phyloP scores from a whole-genome alignment of 1,140 invertebrate species.

The Sarcophaga peregrina region DNA sequence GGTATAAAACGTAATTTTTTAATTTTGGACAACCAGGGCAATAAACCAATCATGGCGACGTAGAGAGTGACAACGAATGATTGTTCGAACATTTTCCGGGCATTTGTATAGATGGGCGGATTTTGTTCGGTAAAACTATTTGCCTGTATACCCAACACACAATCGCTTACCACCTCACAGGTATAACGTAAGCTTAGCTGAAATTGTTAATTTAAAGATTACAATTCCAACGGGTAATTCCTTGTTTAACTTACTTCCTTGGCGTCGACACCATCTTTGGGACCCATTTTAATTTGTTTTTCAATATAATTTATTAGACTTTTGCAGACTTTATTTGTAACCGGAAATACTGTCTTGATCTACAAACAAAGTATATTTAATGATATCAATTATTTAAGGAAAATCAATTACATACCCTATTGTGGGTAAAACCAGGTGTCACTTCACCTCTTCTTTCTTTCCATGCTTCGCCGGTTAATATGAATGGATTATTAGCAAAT shows the following conservation, averaged over 20 bases:
- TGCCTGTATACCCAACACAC: slow-evolving; percentile 67
- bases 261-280: slow-evolving; percentile 51
- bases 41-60: slow-evolving; percentile 47
- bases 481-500: slow-evolving; percentile 67
- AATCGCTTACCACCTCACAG: slow-evolving; percentile 68
- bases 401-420: slow-evolving; percentile 52
- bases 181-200: slow-evolving; percentile 66
- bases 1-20: slow-evolving; percentile 53
- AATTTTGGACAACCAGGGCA: slow-evolving; percentile 49
- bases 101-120: slow-evolving; percentile 52
- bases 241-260: slow-evolving; percentile 51
- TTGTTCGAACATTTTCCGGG: slow-evolving; percentile 52
- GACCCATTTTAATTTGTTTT: slow-evolving; percentile 50
- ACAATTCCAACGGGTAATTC: no score
- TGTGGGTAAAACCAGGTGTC: slow-evolving; percentile 70
- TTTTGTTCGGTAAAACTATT: slow-evolving; percentile 58
- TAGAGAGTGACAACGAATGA: slow-evolving; percentile 48
- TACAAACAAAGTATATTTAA: neutral
- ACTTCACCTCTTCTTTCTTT: slow-evolving; percentile 69
- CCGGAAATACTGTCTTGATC: slow-evolving; percentile 60
- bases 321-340: slow-evolving; percentile 57
- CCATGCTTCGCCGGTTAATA: slow-evolving; percentile 68
- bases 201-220: neutral
- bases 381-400: neutral
- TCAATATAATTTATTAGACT: slow-evolving; percentile 52